Percentiles rank a stretch among this genome's conserved stretches.
Evolutionary conservation across 2,888 invertebrate genomes (phyloP).

Genomic region (Agonopterix arenella): DNA sequence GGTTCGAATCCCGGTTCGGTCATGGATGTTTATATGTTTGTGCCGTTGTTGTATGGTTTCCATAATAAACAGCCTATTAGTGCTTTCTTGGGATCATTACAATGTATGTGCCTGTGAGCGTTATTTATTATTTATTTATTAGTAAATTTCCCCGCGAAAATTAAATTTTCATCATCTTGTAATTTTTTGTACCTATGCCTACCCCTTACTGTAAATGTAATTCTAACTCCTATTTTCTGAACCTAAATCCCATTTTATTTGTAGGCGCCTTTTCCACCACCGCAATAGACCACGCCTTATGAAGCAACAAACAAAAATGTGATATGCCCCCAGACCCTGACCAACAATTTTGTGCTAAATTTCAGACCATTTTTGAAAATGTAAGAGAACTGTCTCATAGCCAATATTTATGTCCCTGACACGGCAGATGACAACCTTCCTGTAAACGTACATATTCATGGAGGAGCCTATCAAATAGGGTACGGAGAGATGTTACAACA

Average conservation of each 20-base stretch:
- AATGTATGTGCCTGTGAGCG: too few relatives aligned
- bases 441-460: slow-evolving; percentile 29
- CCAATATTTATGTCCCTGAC: slow-evolving; percentile 43
- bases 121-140: too few relatives aligned
- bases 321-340: slow-evolving; percentile 24
- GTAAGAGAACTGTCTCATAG: slow-evolving; percentile 44
- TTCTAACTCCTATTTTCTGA: too few relatives aligned
- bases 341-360: not conserved
- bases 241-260: slow-evolving; percentile 1
- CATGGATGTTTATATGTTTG: too few relatives aligned
- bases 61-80: too few relatives aligned
- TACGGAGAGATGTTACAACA: slow-evolving; percentile 13
- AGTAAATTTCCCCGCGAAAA: too few relatives aligned
- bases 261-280: slow-evolving; percentile 33
- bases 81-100: too few relatives aligned
- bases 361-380: not conserved
- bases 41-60: too few relatives aligned
- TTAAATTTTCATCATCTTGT: too few relatives aligned
- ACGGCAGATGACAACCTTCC: slow-evolving; percentile 26
- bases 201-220: too few relatives aligned
- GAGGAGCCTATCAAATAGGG: slow-evolving; percentile 26
- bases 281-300: slow-evolving; percentile 21
- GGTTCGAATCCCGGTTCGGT: too few relatives aligned
- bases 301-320: slow-evolving; percentile 24
- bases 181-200: too few relatives aligned